Evolutionary conservation across 2,797 vertebrate species (phyloP).

Genomic region (Gastrophryne carolinensis): DNA sequence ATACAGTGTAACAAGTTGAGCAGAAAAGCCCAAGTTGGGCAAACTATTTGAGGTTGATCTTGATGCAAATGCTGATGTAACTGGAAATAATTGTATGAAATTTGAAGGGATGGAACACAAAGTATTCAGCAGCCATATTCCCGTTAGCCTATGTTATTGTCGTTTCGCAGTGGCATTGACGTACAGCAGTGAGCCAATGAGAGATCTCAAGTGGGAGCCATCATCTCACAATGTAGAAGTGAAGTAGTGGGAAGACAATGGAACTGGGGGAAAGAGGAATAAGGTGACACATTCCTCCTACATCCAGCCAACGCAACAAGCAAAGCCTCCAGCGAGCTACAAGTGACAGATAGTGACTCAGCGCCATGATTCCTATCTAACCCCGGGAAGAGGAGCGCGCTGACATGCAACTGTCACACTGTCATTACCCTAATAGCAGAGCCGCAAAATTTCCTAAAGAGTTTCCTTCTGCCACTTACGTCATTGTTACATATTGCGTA

Average conservation of each 20-base stretch:
- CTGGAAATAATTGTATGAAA: too few relatives aligned
- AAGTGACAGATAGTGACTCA: not conserved
- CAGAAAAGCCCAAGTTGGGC: too few relatives aligned
- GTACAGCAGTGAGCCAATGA: not conserved
- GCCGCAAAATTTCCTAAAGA: not conserved
- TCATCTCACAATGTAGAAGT: not conserved
- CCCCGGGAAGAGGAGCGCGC: not conserved
- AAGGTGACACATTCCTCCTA: constrained; percentile 35
- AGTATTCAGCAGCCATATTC: too few relatives aligned
- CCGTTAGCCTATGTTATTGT: not conserved
- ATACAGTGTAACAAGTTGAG: too few relatives aligned
- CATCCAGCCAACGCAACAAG: constrained; percentile 15
- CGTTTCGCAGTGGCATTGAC: not conserved
- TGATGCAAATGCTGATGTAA: too few relatives aligned
- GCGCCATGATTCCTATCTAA: not conserved
- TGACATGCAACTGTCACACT: not conserved
- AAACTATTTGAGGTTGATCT: too few relatives aligned
- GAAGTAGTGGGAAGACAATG: constrained; percentile 3
- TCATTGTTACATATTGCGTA: not conserved
- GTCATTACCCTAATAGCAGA: not conserved
- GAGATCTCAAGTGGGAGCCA: not conserved
- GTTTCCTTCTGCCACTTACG: not conserved
- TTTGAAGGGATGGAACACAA: too few relatives aligned
- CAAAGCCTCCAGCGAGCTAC: not conserved
- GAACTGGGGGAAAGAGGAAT: constrained; percentile 2